Evolutionary conservation across 2,797 vertebrate species (phyloP).

Genomic region (Epinephelus coioides): DNA sequence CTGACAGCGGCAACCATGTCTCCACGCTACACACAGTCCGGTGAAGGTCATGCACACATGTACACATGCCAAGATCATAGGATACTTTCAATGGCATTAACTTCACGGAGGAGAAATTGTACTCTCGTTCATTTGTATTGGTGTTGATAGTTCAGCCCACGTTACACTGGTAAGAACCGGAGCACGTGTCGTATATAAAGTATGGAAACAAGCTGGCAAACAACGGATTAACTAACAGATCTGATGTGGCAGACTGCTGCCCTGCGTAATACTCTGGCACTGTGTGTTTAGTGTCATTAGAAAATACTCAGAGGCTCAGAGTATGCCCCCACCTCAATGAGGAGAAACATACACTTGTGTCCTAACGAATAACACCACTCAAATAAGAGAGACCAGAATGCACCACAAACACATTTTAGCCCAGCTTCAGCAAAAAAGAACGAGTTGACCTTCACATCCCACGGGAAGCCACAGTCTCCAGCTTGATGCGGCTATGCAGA

Average conservation of each 20-base stretch:
- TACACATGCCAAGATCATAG: background rate
- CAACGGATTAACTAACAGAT: background rate
- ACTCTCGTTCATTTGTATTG: too few species aligned
- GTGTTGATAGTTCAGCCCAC: background rate
- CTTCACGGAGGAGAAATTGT: background rate
- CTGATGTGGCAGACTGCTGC: background rate
- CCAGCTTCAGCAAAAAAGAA: background rate
- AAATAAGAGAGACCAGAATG: background rate
- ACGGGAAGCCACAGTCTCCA: conserved; percentile 3
- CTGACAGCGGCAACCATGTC: conserved; percentile 60
- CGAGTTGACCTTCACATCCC: conserved; percentile 50
- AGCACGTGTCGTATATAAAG: background rate
- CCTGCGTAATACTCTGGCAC: too few species aligned
- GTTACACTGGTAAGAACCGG: background rate
- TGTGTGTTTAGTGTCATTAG: background rate
- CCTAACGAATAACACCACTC: accelerated
- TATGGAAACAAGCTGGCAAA: background rate
- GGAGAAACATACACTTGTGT: too few species aligned
- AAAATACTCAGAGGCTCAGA: background rate
- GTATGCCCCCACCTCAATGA: background rate
- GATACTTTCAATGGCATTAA: accelerated
- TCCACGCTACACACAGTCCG: background rate
- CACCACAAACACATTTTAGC: accelerated
- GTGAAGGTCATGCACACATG: conserved; percentile 75
- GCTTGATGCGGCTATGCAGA: background rate